Evolutionary conservation across 2,797 vertebrate genomes (phyloP).

Genomic region (Sebastolobus altivelis): DNA sequence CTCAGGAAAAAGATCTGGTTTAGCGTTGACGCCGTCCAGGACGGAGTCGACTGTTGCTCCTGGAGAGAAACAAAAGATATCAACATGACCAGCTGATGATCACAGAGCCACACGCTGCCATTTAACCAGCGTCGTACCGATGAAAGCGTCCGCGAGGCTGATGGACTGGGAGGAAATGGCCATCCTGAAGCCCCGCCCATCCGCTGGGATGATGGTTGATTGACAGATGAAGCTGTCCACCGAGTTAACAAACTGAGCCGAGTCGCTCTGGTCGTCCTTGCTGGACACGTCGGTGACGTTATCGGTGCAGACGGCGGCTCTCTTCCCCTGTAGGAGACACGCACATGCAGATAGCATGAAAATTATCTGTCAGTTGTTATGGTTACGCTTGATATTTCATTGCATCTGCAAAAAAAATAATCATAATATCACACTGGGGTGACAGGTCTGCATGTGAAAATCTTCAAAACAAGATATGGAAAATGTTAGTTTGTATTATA

Average conservation of each 20-base stretch:
- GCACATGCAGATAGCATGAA: neutral
- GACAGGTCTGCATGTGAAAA: neutral
- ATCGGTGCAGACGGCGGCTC: slow-evolving; percentile 90
- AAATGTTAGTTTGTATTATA: neutral
- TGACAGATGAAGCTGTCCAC: slow-evolving; percentile 95
- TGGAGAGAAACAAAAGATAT: slow-evolving; percentile 50
- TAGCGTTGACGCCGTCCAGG: slow-evolving; percentile 87
- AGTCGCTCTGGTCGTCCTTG: slow-evolving; percentile 88
- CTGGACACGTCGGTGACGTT: slow-evolving; percentile 94
- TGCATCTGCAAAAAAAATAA: neutral
- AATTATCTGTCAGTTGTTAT: slow-evolving; percentile 8
- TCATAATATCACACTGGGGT: neutral
- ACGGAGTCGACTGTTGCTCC: slow-evolving; percentile 89
- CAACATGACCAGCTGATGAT: neutral
- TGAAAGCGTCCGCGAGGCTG: slow-evolving; percentile 93
- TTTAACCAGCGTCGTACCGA: slow-evolving; percentile 82
- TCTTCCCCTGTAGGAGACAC: slow-evolving; percentile 85
- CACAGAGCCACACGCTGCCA: accelerated
- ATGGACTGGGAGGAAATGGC: slow-evolving; percentile 95
- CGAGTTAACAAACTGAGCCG: slow-evolving; percentile 87
- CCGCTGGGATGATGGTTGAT: slow-evolving; percentile 95
- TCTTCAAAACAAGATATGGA: slow-evolving; percentile 2
- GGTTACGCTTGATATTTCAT: slow-evolving; percentile 3
- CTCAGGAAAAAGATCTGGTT: slow-evolving; percentile 87
- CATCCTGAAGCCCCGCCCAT: slow-evolving; percentile 94